Conservation (phyloP, 2,113 vertebrate genomes). For the Hemiprocne comata region DNA sequence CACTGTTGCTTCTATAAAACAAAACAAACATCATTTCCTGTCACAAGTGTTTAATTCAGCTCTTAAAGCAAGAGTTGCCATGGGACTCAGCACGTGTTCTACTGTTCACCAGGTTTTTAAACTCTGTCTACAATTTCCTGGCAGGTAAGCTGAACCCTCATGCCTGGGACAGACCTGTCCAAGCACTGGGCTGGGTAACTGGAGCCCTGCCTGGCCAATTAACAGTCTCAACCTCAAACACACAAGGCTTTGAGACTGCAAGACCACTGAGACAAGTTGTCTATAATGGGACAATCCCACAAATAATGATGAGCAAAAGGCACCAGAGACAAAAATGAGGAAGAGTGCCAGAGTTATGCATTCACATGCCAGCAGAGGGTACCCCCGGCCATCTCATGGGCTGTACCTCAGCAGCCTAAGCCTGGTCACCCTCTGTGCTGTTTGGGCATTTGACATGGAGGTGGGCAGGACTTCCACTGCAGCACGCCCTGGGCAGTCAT, state of each 20-base stretch:
- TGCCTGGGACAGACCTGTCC: fast-evolving
- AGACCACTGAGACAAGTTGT: not conserved
- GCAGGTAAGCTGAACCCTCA: not conserved
- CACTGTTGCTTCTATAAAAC: not conserved
- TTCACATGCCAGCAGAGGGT: slow-evolving; percentile 60
- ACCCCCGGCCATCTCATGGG: slow-evolving; percentile 3
- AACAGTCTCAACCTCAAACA: not conserved
- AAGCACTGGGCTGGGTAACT: not conserved
- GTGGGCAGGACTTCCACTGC: not conserved
- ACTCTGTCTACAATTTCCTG: not conserved
- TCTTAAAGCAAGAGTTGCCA: not conserved
- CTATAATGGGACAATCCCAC: not conserved
- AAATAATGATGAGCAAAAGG: fast-evolving
- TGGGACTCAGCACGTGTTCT: not conserved
- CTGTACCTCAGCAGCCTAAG: not conserved
- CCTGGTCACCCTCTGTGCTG: not conserved
- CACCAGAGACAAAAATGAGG: not conserved
- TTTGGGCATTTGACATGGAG: not conserved
- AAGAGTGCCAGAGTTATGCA: slow-evolving; percentile 11
- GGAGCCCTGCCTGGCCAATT: not conserved
- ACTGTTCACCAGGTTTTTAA: not conserved
- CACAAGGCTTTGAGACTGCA: not conserved
- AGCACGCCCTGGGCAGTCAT: not conserved
- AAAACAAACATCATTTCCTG: not conserved
- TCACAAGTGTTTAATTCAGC: not conserved